phyloP scores from a whole-genome alignment of 1,140 invertebrate genomes.

The Solenopsis invicta region DNA sequence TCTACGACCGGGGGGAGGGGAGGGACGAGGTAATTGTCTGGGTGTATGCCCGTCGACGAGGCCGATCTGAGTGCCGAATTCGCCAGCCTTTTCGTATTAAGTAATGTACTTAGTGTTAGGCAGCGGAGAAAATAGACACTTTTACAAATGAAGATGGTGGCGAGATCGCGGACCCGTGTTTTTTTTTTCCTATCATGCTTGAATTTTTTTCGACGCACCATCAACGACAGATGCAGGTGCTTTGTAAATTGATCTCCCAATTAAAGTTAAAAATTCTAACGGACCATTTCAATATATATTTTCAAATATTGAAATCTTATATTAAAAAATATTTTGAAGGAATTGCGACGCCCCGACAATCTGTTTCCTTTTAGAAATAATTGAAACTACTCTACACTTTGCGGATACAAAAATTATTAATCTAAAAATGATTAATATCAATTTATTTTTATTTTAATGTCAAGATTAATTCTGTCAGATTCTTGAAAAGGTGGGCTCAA shows the following conservation, averaged over 20 bases:
- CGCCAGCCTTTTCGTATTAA: constrained; percentile 69
- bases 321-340: constrained; percentile 1
- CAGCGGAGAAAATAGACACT: constrained; percentile 81
- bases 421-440: neutral
- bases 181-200: constrained; percentile 24
- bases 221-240: constrained; percentile 7
- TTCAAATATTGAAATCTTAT: neutral
- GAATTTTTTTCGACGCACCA: constrained; percentile 8
- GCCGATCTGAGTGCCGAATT: constrained; percentile 68
- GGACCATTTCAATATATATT: neutral
- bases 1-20: neutral
- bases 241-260: constrained; percentile 8
- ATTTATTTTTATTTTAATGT: neutral
- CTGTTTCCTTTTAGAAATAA: neutral
- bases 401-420: neutral
- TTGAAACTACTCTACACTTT: constrained; percentile 32
- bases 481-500: neutral
- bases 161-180: constrained; percentile 77
- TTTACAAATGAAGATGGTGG: constrained; percentile 78
- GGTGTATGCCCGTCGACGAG: constrained; percentile 62
- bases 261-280: neutral
- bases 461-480: constrained; percentile 16
- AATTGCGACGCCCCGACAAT: neutral
- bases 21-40: constrained; percentile 12
- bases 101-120: constrained; percentile 76